Evolutionary conservation across 37 sponge, comb jelly and placozoan species (phyloP), one percentile per base, ranked within the genome.

Genomic region (Ianthella basta): DNA sequence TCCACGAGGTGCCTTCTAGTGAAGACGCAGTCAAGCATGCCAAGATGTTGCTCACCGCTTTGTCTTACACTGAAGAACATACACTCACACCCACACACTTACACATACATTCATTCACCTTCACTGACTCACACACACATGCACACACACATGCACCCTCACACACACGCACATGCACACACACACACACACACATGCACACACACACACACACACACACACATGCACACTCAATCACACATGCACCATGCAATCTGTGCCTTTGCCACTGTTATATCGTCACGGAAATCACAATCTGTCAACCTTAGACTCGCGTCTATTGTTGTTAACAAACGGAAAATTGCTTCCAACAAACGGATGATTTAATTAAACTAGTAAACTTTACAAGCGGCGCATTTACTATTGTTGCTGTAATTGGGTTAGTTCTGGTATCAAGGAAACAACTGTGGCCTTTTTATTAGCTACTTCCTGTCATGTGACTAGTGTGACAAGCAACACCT

Each of bases 81-180:
- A 80, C 55, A 80, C 81, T n/a, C 81, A 80, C 81, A 80, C 81
- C 41, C 81, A 80, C 81, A 80, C 81, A 80, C 81, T 55, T 57
- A 80, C 81, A 80, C 81, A 80, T 57, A 80, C 81, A 54, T 57
- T 55, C 59, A 80, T 57, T 20, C 81, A 80, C 81, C 41, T 30
- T 20, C 81, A 80, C 81, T 55, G 57, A 41, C 57, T n/a, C 57
- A 80, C 81, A 80, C 81, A 64, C 67, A 82, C 83, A 82, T 24
- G 39, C 54, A 66, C 84, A 67, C 70, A 83, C 54, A 67, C 70
- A 83, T 50, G 39, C 55, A 83, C 84, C 36, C 33, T 21, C 84
- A 82, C 67, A 82, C 65, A 82, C 83, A 82, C 30, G 64, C 83
- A 60, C 40, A 82, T 38, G 34, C 67, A 82, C 65, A 82, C 50